phyloP scores from a whole-genome alignment of 2,113 vertebrate species.

The Poeciliopsis retropinna region DNA sequence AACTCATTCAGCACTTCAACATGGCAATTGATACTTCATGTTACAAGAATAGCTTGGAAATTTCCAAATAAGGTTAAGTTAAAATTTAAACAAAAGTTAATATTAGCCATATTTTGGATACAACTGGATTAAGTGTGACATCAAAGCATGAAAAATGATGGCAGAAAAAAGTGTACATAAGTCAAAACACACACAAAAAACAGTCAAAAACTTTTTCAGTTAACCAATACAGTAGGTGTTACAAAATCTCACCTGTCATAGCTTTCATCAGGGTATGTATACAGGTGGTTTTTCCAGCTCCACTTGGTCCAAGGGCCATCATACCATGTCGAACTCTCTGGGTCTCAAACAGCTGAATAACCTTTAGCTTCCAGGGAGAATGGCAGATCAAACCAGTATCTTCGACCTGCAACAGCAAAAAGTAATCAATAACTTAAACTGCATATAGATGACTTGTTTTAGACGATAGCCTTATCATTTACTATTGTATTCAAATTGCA shows the following conservation, averaged over 20 bases:
- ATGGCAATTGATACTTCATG: background rate
- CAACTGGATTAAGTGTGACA: background rate
- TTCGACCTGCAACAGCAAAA: conserved; percentile 80
- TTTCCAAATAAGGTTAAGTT: background rate
- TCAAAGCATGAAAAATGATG: background rate
- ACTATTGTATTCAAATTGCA: too few species aligned
- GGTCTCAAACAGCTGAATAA: conserved; percentile 95
- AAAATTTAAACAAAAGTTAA: background rate
- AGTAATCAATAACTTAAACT: background rate
- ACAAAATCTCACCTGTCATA: conserved; percentile 84
- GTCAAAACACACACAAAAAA: background rate
- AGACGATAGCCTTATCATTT: background rate
- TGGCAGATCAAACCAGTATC: conserved; percentile 90
- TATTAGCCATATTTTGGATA: too few species aligned
- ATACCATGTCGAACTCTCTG: conserved; percentile 93
- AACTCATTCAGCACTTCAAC: background rate
- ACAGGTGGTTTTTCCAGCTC: conserved; percentile 92
- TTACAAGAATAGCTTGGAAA: background rate
- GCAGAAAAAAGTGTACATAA: background rate
- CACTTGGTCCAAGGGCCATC: conserved; percentile 96
- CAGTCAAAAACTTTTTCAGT: background rate
- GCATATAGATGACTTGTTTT: background rate
- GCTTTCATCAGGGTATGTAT: conserved; percentile 94
- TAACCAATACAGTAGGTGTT: background rate
- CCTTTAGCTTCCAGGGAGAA: conserved; percentile 93